Base-by-base conservation (phyloP, 2,797 vertebrate species). In the Sardinella longiceps region DNA sequence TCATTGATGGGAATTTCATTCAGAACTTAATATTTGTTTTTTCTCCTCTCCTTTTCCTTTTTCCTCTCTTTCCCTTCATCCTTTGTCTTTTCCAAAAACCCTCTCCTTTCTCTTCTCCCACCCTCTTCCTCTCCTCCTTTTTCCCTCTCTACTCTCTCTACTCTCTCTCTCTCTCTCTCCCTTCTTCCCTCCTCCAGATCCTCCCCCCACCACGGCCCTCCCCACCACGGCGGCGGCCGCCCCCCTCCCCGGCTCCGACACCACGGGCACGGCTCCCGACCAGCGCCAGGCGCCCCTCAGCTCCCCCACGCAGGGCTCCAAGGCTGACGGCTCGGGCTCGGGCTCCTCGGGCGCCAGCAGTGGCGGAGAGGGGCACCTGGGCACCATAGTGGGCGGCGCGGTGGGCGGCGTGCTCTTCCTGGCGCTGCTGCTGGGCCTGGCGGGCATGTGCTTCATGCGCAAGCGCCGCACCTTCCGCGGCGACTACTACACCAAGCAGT, bases 401-500 rank as follows among this genome's bases (percentile, higher is more conserved):
- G 96, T 99, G 84, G 98, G 98, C 70, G 98, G 98, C 87, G 92
- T 96, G 81, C 95, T 99, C 56, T 96, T 99, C 88, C 89, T 99
- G 91, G 94, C 96, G 33, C 95, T 99, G 85, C 87, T 98, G 83
- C 94, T 97, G 92, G 93, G 97, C 85, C 91, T 98, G 80, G 96
- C 93, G 66, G 96, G 95, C 85, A 90, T 91, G 83, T 95, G 97
- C 92, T 98, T 93, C 93, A 97, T 97, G 95, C 96, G 95, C 87
- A 96, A 96, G 92, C 97, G 97, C 85, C 94, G 97, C 89, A 99
- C 97, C 88, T 99, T 99, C 92, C 95, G 98, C 43, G 98, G 98
- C 37, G 97, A 99, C 95, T 99, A 99, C 94, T 99, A 99, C 94
- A 98, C 98, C 92, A 99, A 99, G 91, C 98, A 97, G 94, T 99